phyloP scores from a whole-genome alignment of 2,113 vertebrate genomes.

The Neolamprologus variostigma region DNA sequence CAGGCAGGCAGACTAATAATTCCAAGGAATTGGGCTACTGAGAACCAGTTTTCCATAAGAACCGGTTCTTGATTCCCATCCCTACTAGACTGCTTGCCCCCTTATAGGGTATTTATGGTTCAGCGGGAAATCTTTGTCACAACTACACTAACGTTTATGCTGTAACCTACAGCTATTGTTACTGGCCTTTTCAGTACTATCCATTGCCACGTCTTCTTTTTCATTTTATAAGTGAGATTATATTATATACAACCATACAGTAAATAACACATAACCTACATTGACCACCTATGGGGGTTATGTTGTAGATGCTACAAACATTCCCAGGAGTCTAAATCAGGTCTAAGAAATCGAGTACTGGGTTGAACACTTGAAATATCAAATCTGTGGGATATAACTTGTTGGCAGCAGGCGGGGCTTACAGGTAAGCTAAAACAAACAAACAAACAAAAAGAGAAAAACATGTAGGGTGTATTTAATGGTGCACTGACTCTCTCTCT shows the following conservation, averaged over 20 bases:
- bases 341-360: not conserved
- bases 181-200: not conserved
- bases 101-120: not conserved
- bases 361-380: not conserved
- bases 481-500: not conserved
- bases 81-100: not conserved
- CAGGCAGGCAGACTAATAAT: not conserved
- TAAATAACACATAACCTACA: not conserved
- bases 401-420: not conserved
- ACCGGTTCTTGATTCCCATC: not conserved
- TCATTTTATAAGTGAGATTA: not conserved
- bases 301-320: not conserved
- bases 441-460: not conserved
- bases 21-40: not conserved
- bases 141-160: not conserved
- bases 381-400: not conserved
- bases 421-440: not conserved
- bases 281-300: not conserved
- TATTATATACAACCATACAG: not conserved
- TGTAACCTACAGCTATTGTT: not conserved
- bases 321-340: not conserved
- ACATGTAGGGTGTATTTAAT: not conserved
- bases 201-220: rapidly evolving
- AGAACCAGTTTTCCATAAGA: not conserved
- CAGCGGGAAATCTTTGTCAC: not conserved